Evolutionary conservation across 2,113 vertebrate species (phyloP).

Genomic region (Pyrgilauda ruficollis): DNA sequence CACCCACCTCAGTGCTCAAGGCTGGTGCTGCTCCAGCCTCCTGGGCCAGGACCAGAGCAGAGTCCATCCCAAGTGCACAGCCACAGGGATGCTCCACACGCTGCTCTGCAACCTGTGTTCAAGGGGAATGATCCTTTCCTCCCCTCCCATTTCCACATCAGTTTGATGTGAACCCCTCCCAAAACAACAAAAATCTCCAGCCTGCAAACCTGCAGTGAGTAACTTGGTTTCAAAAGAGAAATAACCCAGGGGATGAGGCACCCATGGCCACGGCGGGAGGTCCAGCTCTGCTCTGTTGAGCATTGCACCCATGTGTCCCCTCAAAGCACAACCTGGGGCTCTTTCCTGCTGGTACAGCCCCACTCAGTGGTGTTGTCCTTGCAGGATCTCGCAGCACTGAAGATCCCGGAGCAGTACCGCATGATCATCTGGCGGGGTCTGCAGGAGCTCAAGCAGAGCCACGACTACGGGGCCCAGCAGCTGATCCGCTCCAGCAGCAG

Average conservation of each 20-base stretch:
- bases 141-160: neutral
- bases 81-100: neutral
- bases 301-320: too few relatives aligned
- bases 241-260: neutral
- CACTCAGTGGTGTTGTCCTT: rapidly evolving
- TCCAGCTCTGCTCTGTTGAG: rapidly evolving
- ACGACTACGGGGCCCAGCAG: slow-evolving; percentile 85
- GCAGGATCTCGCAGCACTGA: slow-evolving; percentile 92
- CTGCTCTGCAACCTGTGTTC: neutral
- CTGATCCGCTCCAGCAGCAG: slow-evolving; percentile 90
- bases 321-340: rapidly evolving
- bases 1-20: neutral
- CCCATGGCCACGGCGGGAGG: neutral
- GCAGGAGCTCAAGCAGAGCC: slow-evolving; percentile 92
- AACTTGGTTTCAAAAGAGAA: neutral
- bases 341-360: rapidly evolving
- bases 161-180: neutral
- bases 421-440: slow-evolving; percentile 93
- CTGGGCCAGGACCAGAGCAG: neutral
- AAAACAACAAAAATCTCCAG: neutral
- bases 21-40: neutral
- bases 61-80: rapidly evolving
- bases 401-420: slow-evolving; percentile 95
- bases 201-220: neutral
- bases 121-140: neutral